Conservation (phyloP, 2,888 invertebrate genomes). For the Poecilobothrus nobilitatus region DNA sequence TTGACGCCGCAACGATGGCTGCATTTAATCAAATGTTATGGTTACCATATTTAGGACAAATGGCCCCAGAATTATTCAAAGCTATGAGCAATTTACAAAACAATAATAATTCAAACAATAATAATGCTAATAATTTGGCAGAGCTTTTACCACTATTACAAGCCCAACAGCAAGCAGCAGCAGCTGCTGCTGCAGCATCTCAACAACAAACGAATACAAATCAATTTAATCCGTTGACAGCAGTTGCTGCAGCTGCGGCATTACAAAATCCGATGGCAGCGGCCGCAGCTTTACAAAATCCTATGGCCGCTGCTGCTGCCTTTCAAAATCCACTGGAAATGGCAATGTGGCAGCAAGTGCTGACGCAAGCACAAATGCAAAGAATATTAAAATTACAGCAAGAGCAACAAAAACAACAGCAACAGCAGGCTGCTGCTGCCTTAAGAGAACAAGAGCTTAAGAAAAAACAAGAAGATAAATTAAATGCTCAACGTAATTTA, state of each 20-base stretch:
- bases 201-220: slow-evolving; percentile 18
- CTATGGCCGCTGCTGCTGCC: slow-evolving; percentile 27
- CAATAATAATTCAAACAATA: slow-evolving; percentile 14
- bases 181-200: slow-evolving; percentile 22
- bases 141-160: slow-evolving; percentile 38
- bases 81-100: slow-evolving; percentile 35
- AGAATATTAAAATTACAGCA: slow-evolving; percentile 35
- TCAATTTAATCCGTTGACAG: slow-evolving; percentile 22
- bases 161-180: slow-evolving; percentile 31
- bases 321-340: slow-evolving; percentile 37
- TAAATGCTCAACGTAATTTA: slow-evolving; percentile 10
- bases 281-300: slow-evolving; percentile 26
- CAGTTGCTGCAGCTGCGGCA: slow-evolving; percentile 21
- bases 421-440: slow-evolving; percentile 10
- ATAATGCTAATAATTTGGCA: slow-evolving; percentile 25
- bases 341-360: slow-evolving; percentile 63
- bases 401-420: slow-evolving; percentile 8
- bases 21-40: slow-evolving; percentile 66
- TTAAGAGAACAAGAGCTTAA: slow-evolving; percentile 2
- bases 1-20: slow-evolving; percentile 61
- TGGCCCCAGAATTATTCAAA: slow-evolving; percentile 47
- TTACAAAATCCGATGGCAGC: slow-evolving; percentile 29
- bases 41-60: slow-evolving; percentile 54
- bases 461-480: slow-evolving; percentile 1
- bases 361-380: slow-evolving; percentile 49